These are phyloP conservation scores for Boloria euphrosyne DNA, from an alignment of 2,888 invertebrate species.

Conservation along the genomic window DNA sequence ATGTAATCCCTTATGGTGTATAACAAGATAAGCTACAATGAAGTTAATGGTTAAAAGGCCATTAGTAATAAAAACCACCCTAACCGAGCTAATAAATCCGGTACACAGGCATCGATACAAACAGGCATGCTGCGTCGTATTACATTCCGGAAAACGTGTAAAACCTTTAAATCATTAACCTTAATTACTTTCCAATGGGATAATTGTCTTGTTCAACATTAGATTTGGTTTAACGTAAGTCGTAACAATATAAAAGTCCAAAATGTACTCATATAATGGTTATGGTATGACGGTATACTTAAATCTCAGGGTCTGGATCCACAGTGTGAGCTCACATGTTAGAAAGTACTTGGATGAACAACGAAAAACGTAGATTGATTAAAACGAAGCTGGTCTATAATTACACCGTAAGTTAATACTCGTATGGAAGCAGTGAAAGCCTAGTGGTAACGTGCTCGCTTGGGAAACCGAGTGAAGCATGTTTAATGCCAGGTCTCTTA, in stretches of 20 bases:
- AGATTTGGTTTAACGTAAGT: conserved; percentile 25
- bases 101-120: conserved; percentile 46
- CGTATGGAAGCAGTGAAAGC: no score
- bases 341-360: no score
- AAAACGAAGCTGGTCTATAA: no score
- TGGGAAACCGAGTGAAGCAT: no score
- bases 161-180: conserved; percentile 71
- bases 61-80: conserved; percentile 64
- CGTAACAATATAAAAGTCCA: neutral
- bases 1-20: conserved; percentile 16
- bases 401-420: no score
- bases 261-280: no score
- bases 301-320: no score
- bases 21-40: conserved; percentile 44
- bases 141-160: conserved; percentile 57
- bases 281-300: no score
- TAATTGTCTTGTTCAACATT: conserved; percentile 44
- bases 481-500: no score
- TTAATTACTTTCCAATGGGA: conserved; percentile 57
- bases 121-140: conserved; percentile 44
- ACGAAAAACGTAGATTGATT: no score
- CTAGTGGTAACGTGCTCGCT: no score
- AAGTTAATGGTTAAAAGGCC: conserved; percentile 60
- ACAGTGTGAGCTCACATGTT: no score
- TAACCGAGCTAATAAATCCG: conserved; percentile 62